Base-by-base conservation (phyloP, 2,888 invertebrate genomes). In the Spodoptera picta region DNA sequence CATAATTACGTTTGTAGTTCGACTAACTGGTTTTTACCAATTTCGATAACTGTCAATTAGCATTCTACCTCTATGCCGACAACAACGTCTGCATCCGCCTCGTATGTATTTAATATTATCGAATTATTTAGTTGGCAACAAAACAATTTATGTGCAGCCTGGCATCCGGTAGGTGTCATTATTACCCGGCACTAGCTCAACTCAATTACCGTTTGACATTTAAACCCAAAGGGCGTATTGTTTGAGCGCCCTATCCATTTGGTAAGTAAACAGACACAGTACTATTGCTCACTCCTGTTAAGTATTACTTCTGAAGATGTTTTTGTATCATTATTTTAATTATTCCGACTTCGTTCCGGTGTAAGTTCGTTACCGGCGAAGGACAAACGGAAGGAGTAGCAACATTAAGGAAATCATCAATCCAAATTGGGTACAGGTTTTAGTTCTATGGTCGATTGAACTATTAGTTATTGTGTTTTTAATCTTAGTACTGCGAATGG, bases 191-290 rank as follows among this genome's bases (percentile, higher is more conserved):
- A 77, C 80, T 75, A 63, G 80, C 69, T 73, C 72, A 78, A 77
- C 78, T 82, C 80, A 82, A 87, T 87, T 85, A 87, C 75, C 78
- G 80, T 79, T 83, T 84, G 83, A 85, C 84, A 83, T 85, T 84
- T 83, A 77, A 78, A 83, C 80, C 78, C 76, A 81, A 83, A 84
- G 82, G 83, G 74, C 79, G 73, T 79, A 80, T 83, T 83, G 82
- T 83, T 81, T 67, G 60, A 73, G 55, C 48, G 56, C 43, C 44
- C 69, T 69, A 65, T 73, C 68, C 64, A 67, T 75, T 75, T 75
- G 69, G 65, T 78, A 67, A 63, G 68, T 73, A 77, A 79, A 80
- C 72, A 75, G 71, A 79, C 69, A 74, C 60, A 47, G 19, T 47
- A 54, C 31, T 19, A 58, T 42, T 73, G 61, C 46, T 73, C 41